Percentiles rank a stretch among this genome's conserved stretches.
Conservation (phyloP, 2,888 invertebrate species). For the Morpho achilles region DNA sequence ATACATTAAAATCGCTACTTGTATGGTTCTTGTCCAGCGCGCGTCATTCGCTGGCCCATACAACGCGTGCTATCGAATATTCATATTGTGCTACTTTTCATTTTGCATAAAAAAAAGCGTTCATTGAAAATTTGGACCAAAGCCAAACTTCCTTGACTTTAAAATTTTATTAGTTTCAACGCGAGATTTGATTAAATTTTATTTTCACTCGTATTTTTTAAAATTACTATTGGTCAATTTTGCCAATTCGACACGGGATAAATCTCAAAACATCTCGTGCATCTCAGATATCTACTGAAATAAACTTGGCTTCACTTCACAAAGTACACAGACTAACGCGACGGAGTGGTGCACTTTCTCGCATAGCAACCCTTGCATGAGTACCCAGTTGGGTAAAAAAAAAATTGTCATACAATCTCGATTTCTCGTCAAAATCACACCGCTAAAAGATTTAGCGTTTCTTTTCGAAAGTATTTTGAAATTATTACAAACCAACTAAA, state of each 20-base stretch:
- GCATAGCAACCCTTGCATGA: too few relatives aligned
- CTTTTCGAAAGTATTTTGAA: too few relatives aligned
- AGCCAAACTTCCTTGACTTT: constrained; percentile 44
- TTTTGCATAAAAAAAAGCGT: constrained; percentile 37
- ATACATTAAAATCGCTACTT: constrained; percentile 5
- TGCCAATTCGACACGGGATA: constrained; percentile 16
- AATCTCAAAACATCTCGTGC: constrained; percentile 10
- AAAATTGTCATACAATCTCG: too few relatives aligned
- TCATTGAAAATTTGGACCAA: constrained; percentile 62
- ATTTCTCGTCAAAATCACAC: too few relatives aligned
- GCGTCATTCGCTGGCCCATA: constrained; percentile 53
- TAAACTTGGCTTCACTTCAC: constrained; percentile 1
- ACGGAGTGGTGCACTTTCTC: too few relatives aligned
- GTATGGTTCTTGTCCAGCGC: constrained; percentile 2
- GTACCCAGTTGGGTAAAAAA: too few relatives aligned
- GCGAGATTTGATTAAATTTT: constrained; percentile 24
- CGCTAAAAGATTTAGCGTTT: too few relatives aligned
- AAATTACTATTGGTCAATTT: constrained; percentile 19
- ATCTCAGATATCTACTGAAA: constrained; percentile 11
- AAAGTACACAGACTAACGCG: too few relatives aligned
- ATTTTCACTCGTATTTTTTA: constrained; percentile 20
- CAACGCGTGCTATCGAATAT: constrained; percentile 64
- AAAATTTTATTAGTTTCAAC: constrained; percentile 24
- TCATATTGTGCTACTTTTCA: constrained; percentile 53
- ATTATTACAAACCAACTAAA: too few relatives aligned